phyloP scores from a whole-genome alignment of 2,888 invertebrate genomes.

The Erebia aethiops region DNA sequence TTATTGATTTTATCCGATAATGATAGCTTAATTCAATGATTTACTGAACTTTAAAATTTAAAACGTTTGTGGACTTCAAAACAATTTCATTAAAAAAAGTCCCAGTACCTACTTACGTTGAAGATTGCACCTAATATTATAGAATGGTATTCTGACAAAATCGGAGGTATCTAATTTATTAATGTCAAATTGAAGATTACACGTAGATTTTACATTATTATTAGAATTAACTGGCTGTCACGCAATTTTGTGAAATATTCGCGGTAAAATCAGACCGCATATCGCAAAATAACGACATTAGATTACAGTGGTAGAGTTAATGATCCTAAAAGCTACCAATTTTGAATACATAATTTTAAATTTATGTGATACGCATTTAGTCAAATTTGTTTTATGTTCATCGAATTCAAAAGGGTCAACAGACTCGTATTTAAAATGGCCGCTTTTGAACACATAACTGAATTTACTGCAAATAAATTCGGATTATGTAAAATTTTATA shows the following conservation, averaged over 20 bases:
- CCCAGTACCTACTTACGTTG: too few species aligned
- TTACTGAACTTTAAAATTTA: too few species aligned
- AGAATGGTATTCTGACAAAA: too few species aligned
- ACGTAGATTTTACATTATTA: constrained; percentile 1
- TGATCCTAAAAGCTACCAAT: constrained; percentile 25
- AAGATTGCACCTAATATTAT: too few species aligned
- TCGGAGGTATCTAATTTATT: neutral
- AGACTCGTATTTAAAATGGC: constrained; percentile 17
- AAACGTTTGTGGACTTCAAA: too few species aligned
- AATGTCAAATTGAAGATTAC: neutral
- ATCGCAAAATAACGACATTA: constrained; percentile 28
- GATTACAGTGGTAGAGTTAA: constrained; percentile 28
- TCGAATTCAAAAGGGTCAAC: constrained; percentile 10
- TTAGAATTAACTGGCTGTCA: constrained; percentile 11
- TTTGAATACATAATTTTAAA: constrained; percentile 22
- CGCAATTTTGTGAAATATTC: constrained; percentile 26
- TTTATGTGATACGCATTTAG: constrained; percentile 3
- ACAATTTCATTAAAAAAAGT: too few species aligned
- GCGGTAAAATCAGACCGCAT: constrained; percentile 23
- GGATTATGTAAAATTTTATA: constrained; percentile 28
- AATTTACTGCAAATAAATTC: constrained; percentile 26
- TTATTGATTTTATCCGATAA: too few species aligned
- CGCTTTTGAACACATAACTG: constrained; percentile 20
- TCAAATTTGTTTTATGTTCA: constrained; percentile 16
- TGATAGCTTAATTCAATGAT: too few species aligned